Base-by-base conservation (phyloP, 2,888 invertebrate species). In the Theodoxus fluviatilis region DNA sequence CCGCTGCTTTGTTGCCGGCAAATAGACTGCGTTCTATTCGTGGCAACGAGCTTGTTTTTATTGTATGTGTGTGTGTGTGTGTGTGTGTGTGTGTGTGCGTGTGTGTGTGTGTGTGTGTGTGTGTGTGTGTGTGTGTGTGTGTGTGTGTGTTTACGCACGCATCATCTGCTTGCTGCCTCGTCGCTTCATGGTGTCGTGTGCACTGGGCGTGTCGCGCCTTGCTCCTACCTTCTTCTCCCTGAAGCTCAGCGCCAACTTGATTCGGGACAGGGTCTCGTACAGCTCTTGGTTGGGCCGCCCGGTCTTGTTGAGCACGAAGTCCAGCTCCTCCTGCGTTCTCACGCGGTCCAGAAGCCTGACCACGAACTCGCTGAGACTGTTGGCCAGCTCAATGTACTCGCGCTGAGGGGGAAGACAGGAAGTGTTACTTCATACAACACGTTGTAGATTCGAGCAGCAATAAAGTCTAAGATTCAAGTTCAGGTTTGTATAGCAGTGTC, bases 311-410 rank as follows among this genome's bases (percentile, higher is more conserved):
- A 86, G 74, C 1, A 86, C 82, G 6, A 83, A 74, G 67, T 86
- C 83, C 59, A 86, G 75, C 73, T 86, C 86, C 47, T 84, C 82
- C 70, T 85, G 84, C 0, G 83, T 84, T 25, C 84, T 76, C 0
- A 86, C 84, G 52, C 85, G 78, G 73, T 85, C 85, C 28, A 86
- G 73, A 6, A 85, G 74, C 67, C 83, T 82, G 6, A 86, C 86
- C 3, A 84, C 84, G 69, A 84, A 86, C 55, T 83, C 81, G 72
- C 84, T 84, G 28, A 86, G 78, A 69, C 82, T 78, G n/a, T 81
- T 78, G 0, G 83, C 79, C 65, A 86, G 71, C 43, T 81, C 80
- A 25, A 78, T 75, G 70, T 86, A 86, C 67, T 86, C 85, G 64
- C 80, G 78, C 86, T 86, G 75, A 38, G 75, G 72, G 37, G 2